phyloP scores from a whole-genome alignment of 2,888 invertebrate species.

The Xylota sylvarum region DNA sequence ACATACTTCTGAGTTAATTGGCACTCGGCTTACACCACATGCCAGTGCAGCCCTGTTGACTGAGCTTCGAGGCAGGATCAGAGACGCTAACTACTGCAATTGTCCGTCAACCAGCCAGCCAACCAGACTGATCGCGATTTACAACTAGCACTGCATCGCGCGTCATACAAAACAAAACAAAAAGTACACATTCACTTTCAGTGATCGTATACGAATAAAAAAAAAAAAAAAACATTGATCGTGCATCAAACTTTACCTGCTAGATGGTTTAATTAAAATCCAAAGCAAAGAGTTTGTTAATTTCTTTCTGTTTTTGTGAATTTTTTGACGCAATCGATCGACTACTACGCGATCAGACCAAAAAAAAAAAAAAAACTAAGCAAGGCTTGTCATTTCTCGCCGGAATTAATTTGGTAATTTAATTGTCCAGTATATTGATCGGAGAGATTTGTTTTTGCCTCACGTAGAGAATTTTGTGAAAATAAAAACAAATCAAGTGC shows the following conservation, averaged over 20 bases:
- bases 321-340: not conserved
- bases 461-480: conserved; percentile 5
- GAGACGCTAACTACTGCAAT: conserved; percentile 61
- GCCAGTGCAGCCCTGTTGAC: conserved; percentile 41
- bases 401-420: not conserved
- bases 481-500: not conserved
- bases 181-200: conserved; percentile 27
- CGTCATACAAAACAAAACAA: conserved; percentile 30
- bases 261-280: conserved; percentile 25
- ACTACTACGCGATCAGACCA: not conserved
- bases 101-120: conserved; percentile 69
- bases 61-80: conserved; percentile 71
- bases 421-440: conserved; percentile 22
- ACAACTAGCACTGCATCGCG: conserved; percentile 45
- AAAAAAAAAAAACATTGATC: conserved; percentile 26
- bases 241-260: conserved; percentile 35
- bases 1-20: conserved; percentile 54
- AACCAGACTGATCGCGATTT: conserved; percentile 67
- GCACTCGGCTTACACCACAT: conserved; percentile 60
- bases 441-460: not conserved
- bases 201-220: conserved; percentile 33
- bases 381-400: not conserved
- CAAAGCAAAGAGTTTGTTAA: not conserved
- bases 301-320: not conserved
- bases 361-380: conserved; percentile 5